Base-by-base conservation (phyloP, 2,888 invertebrate genomes). In the Nomada hirtipes region DNA sequence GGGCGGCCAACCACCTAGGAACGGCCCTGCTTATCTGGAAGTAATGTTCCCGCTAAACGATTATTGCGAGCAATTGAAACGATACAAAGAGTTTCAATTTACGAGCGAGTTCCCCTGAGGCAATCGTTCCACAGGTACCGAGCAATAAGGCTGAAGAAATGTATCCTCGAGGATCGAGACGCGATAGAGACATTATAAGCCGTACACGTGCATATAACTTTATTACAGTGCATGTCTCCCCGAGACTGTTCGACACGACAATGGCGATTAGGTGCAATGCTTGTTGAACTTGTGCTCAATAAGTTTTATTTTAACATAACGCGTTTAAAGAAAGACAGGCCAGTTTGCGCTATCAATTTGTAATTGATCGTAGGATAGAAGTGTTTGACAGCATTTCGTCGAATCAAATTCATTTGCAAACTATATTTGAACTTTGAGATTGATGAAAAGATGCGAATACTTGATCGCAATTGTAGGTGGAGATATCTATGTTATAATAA, bases 121-220 rank as follows among this genome's bases (percentile, higher is more conserved):
- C 55, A 57, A 26, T 69, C 68, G 68, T 18, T 23, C 42, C 42
- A 57, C 55, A 44, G 23, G 55, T 69, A 18, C 42, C 18, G 11
- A 42, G 68, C 55, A 55, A 57, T 55, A 23, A 55, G 55, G 11
- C n/a, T n/a, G 42, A 23, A 13, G 42, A n/a, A 44, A 57, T 26
- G 68, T 15, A 69, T 3, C 68, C 3, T 57, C 53, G 18, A 20
- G 67, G 29, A 52, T 67, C 15, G 42, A 57, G 26, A 55, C 44
- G 55, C 23, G 68, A 57, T 57, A 57, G 55, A 69, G 68, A 69
- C 55, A 18, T 69, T 44, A 68, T 68, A 44, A 57, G 42, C 18
- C 18, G 23, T 26, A 18, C 36, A 53, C 29, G 20, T 20, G 20
- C 53, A 42, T 11, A 23, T 15, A 42, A 55, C 53, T 4, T 42